Conservation (phyloP, 2,888 invertebrate genomes). For the Scaeva pyrastri region DNA sequence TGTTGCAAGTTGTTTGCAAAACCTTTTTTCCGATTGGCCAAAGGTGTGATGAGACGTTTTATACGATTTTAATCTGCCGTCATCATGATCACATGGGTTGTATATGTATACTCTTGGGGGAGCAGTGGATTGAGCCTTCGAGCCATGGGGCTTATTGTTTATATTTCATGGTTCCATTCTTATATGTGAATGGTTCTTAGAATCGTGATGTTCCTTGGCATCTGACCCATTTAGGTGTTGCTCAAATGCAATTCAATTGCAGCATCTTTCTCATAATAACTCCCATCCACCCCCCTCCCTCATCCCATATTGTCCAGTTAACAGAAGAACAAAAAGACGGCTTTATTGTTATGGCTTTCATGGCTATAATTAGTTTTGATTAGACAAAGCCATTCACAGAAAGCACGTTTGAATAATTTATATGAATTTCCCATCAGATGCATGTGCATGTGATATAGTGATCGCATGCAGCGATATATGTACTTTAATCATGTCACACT, state of each 20-base stretch:
- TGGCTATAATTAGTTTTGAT: slow-evolving; percentile 70
- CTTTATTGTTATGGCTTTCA: slow-evolving; percentile 52
- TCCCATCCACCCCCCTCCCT: too few relatives aligned
- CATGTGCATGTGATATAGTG: slow-evolving; percentile 2
- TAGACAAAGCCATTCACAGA: slow-evolving; percentile 36
- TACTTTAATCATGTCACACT: slow-evolving; percentile 63
- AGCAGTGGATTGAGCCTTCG: background rate
- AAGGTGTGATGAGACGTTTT: slow-evolving; percentile 68
- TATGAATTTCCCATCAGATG: slow-evolving; percentile 47
- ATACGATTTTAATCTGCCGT: slow-evolving; percentile 56
- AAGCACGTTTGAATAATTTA: slow-evolving; percentile 62
- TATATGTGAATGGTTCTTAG: slow-evolving; percentile 63
- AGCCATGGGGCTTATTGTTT: slow-evolving; percentile 50
- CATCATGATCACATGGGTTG: slow-evolving; percentile 66
- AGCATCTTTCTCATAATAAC: slow-evolving; percentile 34
- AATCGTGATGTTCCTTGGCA: slow-evolving; percentile 75
- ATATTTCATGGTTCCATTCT: slow-evolving; percentile 56
- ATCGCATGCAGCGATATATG: background rate
- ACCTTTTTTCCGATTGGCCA: slow-evolving; percentile 64
- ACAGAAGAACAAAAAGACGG: background rate
- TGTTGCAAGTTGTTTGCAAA: slow-evolving; percentile 58
- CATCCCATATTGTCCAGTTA: slow-evolving; percentile 21
- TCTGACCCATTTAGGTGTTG: slow-evolving; percentile 67
- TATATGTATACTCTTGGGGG: slow-evolving; percentile 17
- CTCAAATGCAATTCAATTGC: slow-evolving; percentile 55